Base-by-base conservation (phyloP, 2,113 vertebrate species). In the Entelurus aequoreus region DNA sequence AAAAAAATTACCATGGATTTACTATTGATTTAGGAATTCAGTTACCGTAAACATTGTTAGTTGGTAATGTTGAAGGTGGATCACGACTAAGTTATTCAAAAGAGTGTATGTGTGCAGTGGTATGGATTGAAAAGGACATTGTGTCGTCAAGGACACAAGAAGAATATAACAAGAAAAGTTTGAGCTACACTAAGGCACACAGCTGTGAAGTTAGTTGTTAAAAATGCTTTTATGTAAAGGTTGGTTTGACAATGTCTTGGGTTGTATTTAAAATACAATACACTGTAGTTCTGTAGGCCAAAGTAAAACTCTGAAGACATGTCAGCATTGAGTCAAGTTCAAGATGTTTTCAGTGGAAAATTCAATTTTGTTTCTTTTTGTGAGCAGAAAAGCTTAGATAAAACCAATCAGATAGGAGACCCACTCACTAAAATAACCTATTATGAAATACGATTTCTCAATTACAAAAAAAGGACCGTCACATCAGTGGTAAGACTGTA, bases 361-460 rank as follows among this genome's bases (percentile, higher is more conserved):
- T 62, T 0, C 8, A 5, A 56, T 38, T 54, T 38, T 2, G 28
- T 13, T 54, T 15, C 13, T 54, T 13, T 16, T 69, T 36, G 50
- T 37, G 44, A 13, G 53, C 52, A 46, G 21, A 21, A 6, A 59
- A 12, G 49, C 62, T 64, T 66, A 56, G 16, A 48, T 51, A 28
- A 62, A 52, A 6, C 28, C 28, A 16, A 42, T 52, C 35, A 60
- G 71, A 69, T 19, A 13, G 46, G 58, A 42, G 38, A 55, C 58
- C 46, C 36, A 11, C 14, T 69, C 54, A 42, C 42, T 47, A 12
- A 71, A 35, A 71, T 35, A 64, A 56, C 40, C 68, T 53, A 40
- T 54, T 66, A 10, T 38, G 8, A 60, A 48, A 48, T 67, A n/a
- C 48, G 6, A 46, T 61, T 47, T 65, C 12, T 54, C 7, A 54